phyloP scores from a whole-genome alignment of 2,888 invertebrate species.

The Epiblema foenella region DNA sequence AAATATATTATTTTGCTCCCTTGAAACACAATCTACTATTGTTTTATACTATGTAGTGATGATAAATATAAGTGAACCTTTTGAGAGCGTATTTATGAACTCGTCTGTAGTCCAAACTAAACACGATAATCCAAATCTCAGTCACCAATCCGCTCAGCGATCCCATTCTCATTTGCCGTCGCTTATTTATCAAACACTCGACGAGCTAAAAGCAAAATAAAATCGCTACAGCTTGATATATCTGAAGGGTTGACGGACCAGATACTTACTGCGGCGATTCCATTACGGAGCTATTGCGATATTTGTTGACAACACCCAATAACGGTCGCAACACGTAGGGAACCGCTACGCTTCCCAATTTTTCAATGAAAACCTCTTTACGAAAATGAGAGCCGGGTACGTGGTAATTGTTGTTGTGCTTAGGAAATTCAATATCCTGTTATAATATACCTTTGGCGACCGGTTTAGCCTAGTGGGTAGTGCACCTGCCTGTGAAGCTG shows the following conservation, averaged over 20 bases:
- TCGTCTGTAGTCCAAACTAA: not conserved
- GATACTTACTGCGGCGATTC: conserved; percentile 27
- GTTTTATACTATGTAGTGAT: too few relatives aligned
- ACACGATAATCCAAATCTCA: conserved; percentile 11
- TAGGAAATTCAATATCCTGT: not conserved
- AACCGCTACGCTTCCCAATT: conserved; percentile 24
- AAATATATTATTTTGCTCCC: too few relatives aligned
- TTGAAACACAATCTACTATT: too few relatives aligned
- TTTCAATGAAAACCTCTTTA: conserved; percentile 39
- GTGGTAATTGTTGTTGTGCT: not conserved
- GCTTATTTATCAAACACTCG: conserved; percentile 37
- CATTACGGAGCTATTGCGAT: conserved; percentile 28
- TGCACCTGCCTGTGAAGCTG: too few relatives aligned
- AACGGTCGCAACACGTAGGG: conserved; percentile 13
- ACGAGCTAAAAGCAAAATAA: conserved; percentile 37
- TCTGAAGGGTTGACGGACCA: conserved; percentile 25
- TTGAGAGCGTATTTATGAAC: too few relatives aligned
- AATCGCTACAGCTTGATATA: conserved; percentile 34
- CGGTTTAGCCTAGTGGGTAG: too few relatives aligned
- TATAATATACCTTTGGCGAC: too few relatives aligned
- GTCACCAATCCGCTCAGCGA: conserved; percentile 15
- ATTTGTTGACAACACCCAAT: conserved; percentile 29
- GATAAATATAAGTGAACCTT: too few relatives aligned
- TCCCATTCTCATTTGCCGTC: conserved; percentile 26
- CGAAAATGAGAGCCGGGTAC: conserved; percentile 25